Conservation (phyloP, 1,140 invertebrate species). For the Drosophila repletoides region DNA sequence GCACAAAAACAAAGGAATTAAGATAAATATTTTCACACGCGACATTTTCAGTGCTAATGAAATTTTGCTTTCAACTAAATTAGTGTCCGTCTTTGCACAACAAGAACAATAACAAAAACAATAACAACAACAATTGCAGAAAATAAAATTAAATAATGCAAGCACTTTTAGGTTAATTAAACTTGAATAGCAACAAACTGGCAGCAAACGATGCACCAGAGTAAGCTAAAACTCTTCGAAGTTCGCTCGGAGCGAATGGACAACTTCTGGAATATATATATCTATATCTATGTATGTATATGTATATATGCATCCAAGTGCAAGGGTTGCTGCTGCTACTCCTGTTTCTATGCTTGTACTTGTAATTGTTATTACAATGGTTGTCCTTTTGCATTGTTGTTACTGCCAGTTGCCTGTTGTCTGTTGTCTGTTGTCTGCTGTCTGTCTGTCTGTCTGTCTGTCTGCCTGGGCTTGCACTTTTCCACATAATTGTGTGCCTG, state of each 20-base stretch:
- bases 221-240: constrained; percentile 59
- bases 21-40: constrained; percentile 79
- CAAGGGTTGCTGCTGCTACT: constrained; percentile 33
- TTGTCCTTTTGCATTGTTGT: constrained; percentile 59
- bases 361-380: constrained; percentile 77
- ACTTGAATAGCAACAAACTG: constrained; percentile 73
- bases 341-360: constrained; percentile 18
- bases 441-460: constrained; percentile 23
- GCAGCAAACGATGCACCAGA: constrained; percentile 50
- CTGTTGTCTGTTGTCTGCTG: constrained; percentile 8
- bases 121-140: constrained; percentile 43
- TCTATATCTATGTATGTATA: no score
- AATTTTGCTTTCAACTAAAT: constrained; percentile 77
- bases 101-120: constrained; percentile 2
- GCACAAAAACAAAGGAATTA: constrained; percentile 61
- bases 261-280: constrained; percentile 21
- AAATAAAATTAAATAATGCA: constrained; percentile 80
- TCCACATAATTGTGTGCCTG: constrained; percentile 74
- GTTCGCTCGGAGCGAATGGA: not conserved
- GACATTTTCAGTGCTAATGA: constrained; percentile 75
- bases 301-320: constrained; percentile 18
- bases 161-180: constrained; percentile 80
- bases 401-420: constrained; percentile 28
- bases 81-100: constrained; percentile 45
- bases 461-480: constrained; percentile 60